Evolutionary conservation across 2,113 vertebrate species (phyloP).

Genomic region (Chloroceryle aenea): DNA sequence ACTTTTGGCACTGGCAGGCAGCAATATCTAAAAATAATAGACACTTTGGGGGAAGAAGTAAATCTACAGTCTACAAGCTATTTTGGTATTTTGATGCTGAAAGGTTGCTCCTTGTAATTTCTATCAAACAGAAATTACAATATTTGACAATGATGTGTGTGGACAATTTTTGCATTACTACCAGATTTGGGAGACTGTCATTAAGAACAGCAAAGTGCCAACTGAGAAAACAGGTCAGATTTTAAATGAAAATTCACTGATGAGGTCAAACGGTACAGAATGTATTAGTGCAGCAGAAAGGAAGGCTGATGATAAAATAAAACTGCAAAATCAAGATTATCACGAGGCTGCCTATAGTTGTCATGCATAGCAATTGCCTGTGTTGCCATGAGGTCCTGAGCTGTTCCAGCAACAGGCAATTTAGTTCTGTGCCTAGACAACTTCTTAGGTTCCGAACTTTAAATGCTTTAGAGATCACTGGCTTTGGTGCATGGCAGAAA

Average conservation of each 20-base stretch:
- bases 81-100: background rate
- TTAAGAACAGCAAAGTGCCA: background rate
- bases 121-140: background rate
- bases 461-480: background rate
- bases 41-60: background rate
- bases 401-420: background rate
- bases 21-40: background rate
- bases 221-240: background rate
- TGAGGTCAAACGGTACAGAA: background rate
- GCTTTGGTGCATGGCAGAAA: background rate
- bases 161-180: background rate
- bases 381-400: background rate
- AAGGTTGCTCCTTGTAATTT: background rate
- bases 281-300: background rate
- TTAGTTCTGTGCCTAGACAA: background rate
- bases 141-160: background rate
- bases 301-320: background rate
- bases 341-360: rapidly evolving
- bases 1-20: background rate
- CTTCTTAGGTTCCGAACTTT: background rate
- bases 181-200: background rate
- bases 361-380: background rate
- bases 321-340: background rate
- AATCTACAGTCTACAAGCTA: background rate
- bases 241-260: background rate